Conservation (phyloP, 2,797 vertebrate species). For the Dermochelys coriacea region DNA sequence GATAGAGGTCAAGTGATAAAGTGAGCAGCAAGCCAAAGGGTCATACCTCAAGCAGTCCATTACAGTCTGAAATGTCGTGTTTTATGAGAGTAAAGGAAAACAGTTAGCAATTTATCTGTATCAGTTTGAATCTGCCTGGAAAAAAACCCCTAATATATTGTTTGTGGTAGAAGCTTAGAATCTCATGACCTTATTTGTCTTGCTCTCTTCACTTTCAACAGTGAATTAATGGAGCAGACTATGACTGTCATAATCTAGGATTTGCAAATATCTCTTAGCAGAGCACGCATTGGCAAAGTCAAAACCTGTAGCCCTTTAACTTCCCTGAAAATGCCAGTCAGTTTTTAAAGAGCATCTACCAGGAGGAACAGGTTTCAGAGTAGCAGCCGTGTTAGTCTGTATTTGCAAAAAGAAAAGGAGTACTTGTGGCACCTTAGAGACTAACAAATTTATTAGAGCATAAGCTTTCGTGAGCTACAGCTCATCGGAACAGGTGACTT, state of each 20-base stretch:
- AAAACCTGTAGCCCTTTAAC: background rate
- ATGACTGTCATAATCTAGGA: rapidly evolving
- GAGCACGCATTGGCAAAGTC: background rate
- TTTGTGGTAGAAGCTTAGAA: background rate
- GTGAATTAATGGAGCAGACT: background rate
- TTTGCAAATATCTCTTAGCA: background rate
- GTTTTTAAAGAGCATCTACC: rapidly evolving
- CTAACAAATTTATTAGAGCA: no score
- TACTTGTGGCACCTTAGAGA: no score
- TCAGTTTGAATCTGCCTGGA: background rate
- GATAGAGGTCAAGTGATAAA: background rate
- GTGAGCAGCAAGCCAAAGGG: background rate
- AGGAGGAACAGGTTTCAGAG: background rate
- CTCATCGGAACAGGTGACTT: background rate
- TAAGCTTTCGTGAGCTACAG: no score
- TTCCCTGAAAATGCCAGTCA: background rate
- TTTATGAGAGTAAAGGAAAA: background rate
- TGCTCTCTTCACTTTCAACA: rapidly evolving
- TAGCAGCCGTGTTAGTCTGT: no score
- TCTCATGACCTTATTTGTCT: background rate
- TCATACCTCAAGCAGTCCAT: rapidly evolving
- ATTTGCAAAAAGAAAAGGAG: no score
- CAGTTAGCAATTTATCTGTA: background rate
- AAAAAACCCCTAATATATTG: background rate
- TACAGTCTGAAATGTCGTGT: background rate